Conservation (phyloP, 2,888 invertebrate genomes). For the Lithophane ornitopus region DNA sequence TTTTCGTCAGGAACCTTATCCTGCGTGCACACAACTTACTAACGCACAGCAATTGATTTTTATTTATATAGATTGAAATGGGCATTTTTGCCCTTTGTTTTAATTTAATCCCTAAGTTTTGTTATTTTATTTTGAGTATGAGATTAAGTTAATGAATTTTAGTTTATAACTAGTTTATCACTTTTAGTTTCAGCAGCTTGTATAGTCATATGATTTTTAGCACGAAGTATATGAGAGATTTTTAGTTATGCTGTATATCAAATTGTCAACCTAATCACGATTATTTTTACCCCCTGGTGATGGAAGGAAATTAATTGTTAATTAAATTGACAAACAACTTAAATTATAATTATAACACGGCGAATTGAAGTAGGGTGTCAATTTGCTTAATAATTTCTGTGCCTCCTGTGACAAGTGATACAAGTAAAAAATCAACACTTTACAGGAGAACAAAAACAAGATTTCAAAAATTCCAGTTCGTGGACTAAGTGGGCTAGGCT, state of each 20-base stretch:
- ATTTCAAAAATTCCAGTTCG: no score
- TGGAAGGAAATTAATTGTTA: neutral
- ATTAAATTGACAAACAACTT: neutral
- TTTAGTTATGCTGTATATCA: neutral
- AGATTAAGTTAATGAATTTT: neutral
- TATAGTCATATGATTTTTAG: neutral
- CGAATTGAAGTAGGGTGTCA: neutral
- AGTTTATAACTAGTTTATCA: neutral
- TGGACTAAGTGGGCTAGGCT: no score
- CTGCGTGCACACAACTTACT: no score
- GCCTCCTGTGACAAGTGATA: no score
- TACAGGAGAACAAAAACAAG: no score
- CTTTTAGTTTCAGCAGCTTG: neutral
- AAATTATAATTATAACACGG: neutral
- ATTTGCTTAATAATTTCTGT: neutral
- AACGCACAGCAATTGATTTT: no score
- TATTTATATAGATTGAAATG: neutral
- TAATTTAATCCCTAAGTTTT: neutral
- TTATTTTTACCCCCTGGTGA: neutral
- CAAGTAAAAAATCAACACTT: no score
- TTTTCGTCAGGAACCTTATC: no score
- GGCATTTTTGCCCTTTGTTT: neutral
- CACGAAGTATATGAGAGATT: neutral
- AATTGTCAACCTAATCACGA: no score
- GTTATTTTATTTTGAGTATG: neutral